Evolutionary conservation across 2,797 vertebrate genomes (phyloP), one percentile per base, ranked within the genome.

Genomic region (Pampus argenteus): DNA sequence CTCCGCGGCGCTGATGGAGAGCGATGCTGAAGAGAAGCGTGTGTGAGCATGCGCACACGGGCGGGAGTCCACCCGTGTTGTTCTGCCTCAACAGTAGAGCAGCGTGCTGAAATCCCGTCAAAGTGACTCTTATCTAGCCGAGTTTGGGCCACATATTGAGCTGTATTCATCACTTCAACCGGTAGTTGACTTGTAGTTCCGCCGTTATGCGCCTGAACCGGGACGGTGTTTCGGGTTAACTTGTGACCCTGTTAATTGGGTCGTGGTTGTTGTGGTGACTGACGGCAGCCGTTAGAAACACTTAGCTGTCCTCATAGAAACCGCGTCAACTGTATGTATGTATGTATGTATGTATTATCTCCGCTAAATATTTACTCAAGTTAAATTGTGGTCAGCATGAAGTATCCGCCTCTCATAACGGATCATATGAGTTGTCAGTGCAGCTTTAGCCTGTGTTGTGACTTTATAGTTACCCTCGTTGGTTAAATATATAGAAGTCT

Each of bases 1-100:
- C 85, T 88, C 85, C 78, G 84, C 88, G 66, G 88, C 80, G 81
- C 85, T 88, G 92, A 93, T 89, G 89, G 86, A 88, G 80, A 77
- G 88, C 71, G 54, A 63, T 64, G 79, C 75, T 2, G 61, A 45
- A 61, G 52, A 62, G 60, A 62, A 69, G 61, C 40, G 74, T 18
- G 56, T 71, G 2, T 76, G 87, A 55, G 90, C 90, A 87, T 88
- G 90, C 87, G 88, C 62, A 66, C n/a, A 76, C 26, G 66, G 66
- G 63, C 5, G 29, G 54, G 49, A 61, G 83, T 75, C 67, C 40
- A 65, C 49, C 81, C 74, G 86, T 84, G 85, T 86, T 81, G 86
- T 87, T 88, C 73, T 70, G 20, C 31, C 18, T 15, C 9, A 4
- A 20, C 22, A 36, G 75, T 26, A 55, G 57, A 76, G 50, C 81